A percentile compares a stretch with the other conserved stretches of the same genome.
Evolutionary conservation across 2,797 vertebrate genomes (phyloP).

Genomic region (Arrhamphus sclerolepis): DNA sequence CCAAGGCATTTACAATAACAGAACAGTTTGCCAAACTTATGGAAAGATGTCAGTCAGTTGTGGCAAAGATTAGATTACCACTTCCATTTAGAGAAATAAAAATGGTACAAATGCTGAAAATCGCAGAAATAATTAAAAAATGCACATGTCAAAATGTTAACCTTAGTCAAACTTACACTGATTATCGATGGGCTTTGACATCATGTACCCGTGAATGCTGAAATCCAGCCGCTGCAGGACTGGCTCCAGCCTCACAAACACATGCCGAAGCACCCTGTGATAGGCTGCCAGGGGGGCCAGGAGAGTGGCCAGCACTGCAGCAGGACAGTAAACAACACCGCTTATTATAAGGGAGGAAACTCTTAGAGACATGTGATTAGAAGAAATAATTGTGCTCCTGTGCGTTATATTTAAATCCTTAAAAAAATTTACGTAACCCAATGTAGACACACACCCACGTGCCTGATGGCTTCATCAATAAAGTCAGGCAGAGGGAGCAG

Average conservation of each 20-base stretch:
- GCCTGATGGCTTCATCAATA: conserved; percentile 12
- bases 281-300: conserved; percentile 89
- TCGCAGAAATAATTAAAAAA: background rate
- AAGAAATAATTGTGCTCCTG: background rate
- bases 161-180: conserved; percentile 86
- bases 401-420: conserved; percentile 2
- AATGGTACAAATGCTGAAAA: background rate
- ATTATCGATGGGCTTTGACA: conserved; percentile 89
- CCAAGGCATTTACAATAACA: background rate
- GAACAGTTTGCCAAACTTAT: background rate
- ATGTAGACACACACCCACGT: conserved; percentile 10
- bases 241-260: conserved; percentile 86
- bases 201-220: conserved; percentile 91
- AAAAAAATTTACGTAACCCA: conserved; percentile 1
- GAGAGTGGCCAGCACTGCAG: conserved; percentile 84
- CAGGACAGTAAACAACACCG: conserved; percentile 1
- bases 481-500: conserved; percentile 12
- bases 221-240: conserved; percentile 93
- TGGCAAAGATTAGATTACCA: too few relatives aligned
- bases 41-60: too few relatives aligned
- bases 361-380: background rate
- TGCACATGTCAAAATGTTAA: too few relatives aligned
- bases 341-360: background rate
- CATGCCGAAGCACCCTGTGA: conserved; percentile 85
- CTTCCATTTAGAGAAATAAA: background rate